These are phyloP conservation scores for Halichoerus grypus DNA, from an alignment of 2,113 vertebrate species.

Conservation along the genomic window DNA sequence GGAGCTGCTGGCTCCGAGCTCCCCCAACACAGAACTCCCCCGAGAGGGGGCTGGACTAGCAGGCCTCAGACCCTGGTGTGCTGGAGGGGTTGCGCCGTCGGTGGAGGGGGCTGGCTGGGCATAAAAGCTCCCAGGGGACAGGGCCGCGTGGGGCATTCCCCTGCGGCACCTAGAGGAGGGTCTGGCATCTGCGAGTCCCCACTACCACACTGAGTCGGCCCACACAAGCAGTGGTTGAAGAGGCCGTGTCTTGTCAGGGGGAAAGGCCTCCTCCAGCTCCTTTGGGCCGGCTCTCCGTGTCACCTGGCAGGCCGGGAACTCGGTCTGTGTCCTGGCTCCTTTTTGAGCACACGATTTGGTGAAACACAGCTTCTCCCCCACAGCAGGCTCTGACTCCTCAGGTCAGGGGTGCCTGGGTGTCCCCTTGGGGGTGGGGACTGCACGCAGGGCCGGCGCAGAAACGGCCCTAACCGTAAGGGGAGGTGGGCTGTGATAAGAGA, in stretches of 20 bases:
- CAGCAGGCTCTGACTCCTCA: not conserved
- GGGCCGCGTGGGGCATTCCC: not conserved
- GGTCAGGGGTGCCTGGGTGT: not conserved
- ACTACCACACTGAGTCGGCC: not conserved
- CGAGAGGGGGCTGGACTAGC: not conserved
- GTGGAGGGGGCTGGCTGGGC: not conserved
- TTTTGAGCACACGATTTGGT: not conserved
- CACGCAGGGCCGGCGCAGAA: not conserved
- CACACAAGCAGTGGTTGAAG: fast-evolving
- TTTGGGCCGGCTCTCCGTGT: fast-evolving
- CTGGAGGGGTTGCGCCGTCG: fast-evolving
- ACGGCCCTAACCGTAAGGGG: not conserved
- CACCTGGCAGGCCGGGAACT: not conserved
- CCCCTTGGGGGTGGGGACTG: too few relatives aligned
- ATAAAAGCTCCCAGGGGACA: not conserved
- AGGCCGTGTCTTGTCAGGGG: fast-evolving
- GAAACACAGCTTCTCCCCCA: not conserved
- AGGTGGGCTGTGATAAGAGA: not conserved
- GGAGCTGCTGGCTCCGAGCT: not conserved
- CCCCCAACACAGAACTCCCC: not conserved
- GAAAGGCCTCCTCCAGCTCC: not conserved
- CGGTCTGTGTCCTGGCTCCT: not conserved
- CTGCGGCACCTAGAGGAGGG: not conserved
- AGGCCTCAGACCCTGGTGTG: not conserved
- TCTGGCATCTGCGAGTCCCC: not conserved